Percentiles rank a stretch among this genome's conserved stretches.
phyloP scores from a whole-genome alignment of 1,140 invertebrate species.

The Ceratina japonica region DNA sequence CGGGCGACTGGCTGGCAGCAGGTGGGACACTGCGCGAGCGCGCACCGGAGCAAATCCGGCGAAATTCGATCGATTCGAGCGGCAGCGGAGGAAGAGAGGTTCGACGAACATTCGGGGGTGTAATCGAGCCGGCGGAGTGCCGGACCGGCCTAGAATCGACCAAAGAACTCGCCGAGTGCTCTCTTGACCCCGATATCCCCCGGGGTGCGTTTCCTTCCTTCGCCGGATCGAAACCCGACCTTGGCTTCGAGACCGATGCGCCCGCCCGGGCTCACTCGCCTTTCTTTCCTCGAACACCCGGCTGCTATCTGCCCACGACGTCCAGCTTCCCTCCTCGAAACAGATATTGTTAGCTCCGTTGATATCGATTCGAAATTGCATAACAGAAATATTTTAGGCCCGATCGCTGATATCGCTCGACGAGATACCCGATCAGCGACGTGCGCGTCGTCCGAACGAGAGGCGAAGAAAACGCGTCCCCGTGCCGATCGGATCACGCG shows the following conservation, averaged over 20 bases:
- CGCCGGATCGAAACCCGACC: slow-evolving; percentile 61
- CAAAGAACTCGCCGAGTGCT: slow-evolving; percentile 40
- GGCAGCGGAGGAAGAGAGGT: slow-evolving; percentile 45
- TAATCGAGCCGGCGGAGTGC: slow-evolving; percentile 26
- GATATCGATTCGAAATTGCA: not conserved
- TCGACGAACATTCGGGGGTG: slow-evolving; percentile 49
- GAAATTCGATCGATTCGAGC: slow-evolving; percentile 67
- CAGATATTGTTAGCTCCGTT: not conserved
- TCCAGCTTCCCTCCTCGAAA: not conserved
- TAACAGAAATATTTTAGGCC: too few species aligned
- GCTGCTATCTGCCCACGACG: not conserved
- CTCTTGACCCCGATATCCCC: slow-evolving; percentile 62
- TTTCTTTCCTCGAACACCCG: not conserved
- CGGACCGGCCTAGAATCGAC: slow-evolving; percentile 33
- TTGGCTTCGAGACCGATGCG: slow-evolving; percentile 56
- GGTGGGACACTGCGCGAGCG: slow-evolving; percentile 66
- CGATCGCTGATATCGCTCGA: too few species aligned
- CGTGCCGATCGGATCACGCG: not conserved
- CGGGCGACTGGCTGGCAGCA: slow-evolving; percentile 44
- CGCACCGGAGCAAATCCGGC: slow-evolving; percentile 57
- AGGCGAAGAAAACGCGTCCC: too few species aligned
- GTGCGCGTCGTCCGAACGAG: too few species aligned
- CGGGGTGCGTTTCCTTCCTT: slow-evolving; percentile 31
- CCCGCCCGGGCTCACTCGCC: slow-evolving; percentile 15
- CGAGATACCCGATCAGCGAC: too few species aligned